Evolutionary conservation across 2,888 invertebrate species (phyloP), one percentile per base, ranked within the genome.

Genomic region (Micoletzkya japonica): DNA sequence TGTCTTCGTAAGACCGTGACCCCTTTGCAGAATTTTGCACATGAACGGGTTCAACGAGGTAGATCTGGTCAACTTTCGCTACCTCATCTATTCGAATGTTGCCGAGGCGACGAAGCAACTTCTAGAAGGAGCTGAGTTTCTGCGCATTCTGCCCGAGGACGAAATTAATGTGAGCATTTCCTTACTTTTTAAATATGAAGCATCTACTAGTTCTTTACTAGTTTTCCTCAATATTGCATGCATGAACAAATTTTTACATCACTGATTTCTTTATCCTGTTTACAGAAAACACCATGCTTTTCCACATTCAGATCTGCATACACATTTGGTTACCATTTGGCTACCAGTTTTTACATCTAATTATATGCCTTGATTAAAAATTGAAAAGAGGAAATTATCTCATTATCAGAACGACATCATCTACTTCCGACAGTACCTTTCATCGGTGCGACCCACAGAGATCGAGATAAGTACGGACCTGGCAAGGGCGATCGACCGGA

Each of bases 401-500:
- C 61, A 56, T 54, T 66, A 77, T 64, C 70, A 81, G 80, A 73
- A 71, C n/a, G 75, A 78, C 28, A 70, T 82, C 4, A 54, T 72
- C 10, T 72, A 71, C 39, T 77, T 82, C 70, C 73, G 57, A 24
- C 71, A 73, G 24, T 81, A 81, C 61, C 73, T 76, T 49, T 24
- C 60, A 6, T 64, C 64, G 49, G 76, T 78, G 17, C 75, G 76
- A 17, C 74, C 76, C 20, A 76, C 81, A 87, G 97, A 98, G 90
- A 95, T 95, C 88, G 98, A 98, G 90, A 93, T 95, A 85, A 95
- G 95, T 78, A 93, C 94, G 85, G 92, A 95, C 77, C 94, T 98
- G 87, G 95, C 96, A 87, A 91, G 91, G 87, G 94, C 93, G 81
- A 96, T 98, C 87, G 93, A 93, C 88, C 91, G 91, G 83, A 90